phyloP scores from a whole-genome alignment of 2,888 invertebrate species.

The Pimpla rufipes region DNA sequence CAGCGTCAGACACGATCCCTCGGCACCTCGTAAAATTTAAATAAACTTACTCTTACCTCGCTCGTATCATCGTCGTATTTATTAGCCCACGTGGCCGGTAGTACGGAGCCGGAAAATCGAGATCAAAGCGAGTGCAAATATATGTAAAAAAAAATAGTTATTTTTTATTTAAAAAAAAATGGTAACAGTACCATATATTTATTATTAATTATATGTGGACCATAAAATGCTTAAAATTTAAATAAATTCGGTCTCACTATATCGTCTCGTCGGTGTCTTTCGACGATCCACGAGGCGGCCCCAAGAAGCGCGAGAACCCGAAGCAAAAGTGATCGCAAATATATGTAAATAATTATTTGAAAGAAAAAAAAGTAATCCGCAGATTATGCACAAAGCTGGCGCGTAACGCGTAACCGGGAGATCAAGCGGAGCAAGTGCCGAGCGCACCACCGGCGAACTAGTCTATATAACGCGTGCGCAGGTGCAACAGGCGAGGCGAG shows the following conservation, averaged over 20 bases:
- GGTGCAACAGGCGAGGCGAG: conserved; percentile 58
- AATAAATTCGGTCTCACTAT: too few species aligned
- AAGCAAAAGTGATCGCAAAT: conserved; percentile 21
- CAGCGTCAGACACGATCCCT: conserved; percentile 67
- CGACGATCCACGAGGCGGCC: too few species aligned
- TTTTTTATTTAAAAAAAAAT: not conserved
- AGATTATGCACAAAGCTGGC: conserved; percentile 51
- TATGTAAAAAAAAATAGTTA: conserved; percentile 10
- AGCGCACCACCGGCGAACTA: conserved; percentile 52
- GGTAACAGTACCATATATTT: too few species aligned
- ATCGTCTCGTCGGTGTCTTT: too few species aligned
- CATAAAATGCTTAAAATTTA: too few species aligned
- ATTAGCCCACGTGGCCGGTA: conserved; percentile 65
- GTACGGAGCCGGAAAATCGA: conserved; percentile 2
- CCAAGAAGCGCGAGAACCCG: too few species aligned
- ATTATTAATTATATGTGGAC: too few species aligned
- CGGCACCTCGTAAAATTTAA: conserved; percentile 74
- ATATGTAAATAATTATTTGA: not conserved
- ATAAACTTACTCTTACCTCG: conserved; percentile 67
- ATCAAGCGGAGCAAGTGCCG: conserved; percentile 23
- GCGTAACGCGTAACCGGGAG: conserved; percentile 58
- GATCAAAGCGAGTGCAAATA: conserved; percentile 33
- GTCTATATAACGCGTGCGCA: conserved; percentile 55
- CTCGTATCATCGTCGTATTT: conserved; percentile 66
- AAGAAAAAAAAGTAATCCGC: conserved; percentile 31